Base-by-base conservation (phyloP, 2,888 invertebrate genomes). In the Drosophila merina region DNA sequence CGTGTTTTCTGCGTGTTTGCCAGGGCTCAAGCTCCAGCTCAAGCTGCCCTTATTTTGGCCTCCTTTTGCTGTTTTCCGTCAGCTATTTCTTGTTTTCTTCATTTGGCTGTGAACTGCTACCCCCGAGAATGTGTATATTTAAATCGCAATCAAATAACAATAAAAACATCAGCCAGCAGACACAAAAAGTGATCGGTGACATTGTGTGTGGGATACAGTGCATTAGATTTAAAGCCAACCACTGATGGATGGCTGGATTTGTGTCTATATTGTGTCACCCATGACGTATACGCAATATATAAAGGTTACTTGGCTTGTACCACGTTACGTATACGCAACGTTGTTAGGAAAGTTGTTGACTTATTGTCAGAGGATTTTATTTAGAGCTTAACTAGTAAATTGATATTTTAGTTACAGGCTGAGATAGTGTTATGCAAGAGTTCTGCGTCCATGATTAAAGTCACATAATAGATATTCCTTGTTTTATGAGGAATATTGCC, bases 201-300 rank as follows among this genome's bases (percentile, higher is more conserved):
- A 68, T 62, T 31, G 38, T 42, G 38, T 20, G 40, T 42, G 26
- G 44, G 30, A 45, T 57, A 50, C 70, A 58, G 70, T 68, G 70
- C 70, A 51, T 68, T 47, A 48, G 51, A n/a, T 48, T 42, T 38
- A 33, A 57, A 47, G 45, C 70, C 50, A 57, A 36, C 38, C 69
- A 56, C 69, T 80, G 78, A 79, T 79, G 71, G 74, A 79, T 79
- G 71, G 69, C 56, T 40, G 20, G 66, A 49, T 56, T 49, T 68
- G 68, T 20, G 42, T 33, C 10, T 40, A 45, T 20, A 26, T 44
- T 51, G 66, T 66, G 74, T 49, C 70, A 47, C 45, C 59, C 72
- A 14, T 47, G 74, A 33, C 76, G 76, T 85, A 85, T 80, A 49
- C 81, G 72, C 57, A 64, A 80, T 79, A 47, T 48, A 33, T 5